These are phyloP conservation scores for Pristiophorus japonicus DNA, from an alignment of 2,113 vertebrate genomes.

Conservation along the genomic window DNA sequence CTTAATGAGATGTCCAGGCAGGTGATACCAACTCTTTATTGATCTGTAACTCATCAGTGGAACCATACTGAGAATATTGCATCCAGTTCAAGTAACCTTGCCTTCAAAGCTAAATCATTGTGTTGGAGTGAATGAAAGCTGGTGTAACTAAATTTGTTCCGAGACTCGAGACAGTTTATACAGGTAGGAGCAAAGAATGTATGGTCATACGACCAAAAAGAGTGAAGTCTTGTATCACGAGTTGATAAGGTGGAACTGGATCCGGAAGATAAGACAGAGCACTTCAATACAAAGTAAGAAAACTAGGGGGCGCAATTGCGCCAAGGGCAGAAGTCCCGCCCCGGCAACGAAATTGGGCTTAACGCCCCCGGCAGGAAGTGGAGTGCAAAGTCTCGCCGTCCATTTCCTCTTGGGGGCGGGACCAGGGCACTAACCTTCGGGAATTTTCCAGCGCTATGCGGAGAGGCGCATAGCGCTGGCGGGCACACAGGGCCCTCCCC, in stretches of 20 bases:
- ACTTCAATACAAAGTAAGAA: neutral
- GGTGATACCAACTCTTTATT: neutral
- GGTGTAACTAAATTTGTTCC: neutral
- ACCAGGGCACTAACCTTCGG: no score
- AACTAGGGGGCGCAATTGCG: no score
- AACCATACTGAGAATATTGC: neutral
- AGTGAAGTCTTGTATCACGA: neutral
- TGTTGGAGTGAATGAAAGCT: neutral
- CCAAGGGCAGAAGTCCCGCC: no score
- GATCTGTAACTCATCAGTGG: neutral
- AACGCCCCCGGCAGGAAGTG: no score
- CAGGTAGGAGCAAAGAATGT: neutral
- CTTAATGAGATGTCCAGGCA: neutral
- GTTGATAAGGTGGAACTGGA: neutral
- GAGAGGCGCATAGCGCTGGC: no score
- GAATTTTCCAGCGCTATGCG: no score
- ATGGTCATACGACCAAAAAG: neutral
- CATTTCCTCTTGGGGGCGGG: no score
- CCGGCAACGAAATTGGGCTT: no score
- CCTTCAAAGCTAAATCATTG: neutral
- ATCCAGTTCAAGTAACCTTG: neutral
- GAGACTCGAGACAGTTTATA: neutral
- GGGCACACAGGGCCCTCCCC: no score
- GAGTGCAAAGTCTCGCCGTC: no score
- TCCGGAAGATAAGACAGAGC: neutral